Base-by-base conservation (phyloP, 2,113 vertebrate genomes). In the Salvator merianae region DNA sequence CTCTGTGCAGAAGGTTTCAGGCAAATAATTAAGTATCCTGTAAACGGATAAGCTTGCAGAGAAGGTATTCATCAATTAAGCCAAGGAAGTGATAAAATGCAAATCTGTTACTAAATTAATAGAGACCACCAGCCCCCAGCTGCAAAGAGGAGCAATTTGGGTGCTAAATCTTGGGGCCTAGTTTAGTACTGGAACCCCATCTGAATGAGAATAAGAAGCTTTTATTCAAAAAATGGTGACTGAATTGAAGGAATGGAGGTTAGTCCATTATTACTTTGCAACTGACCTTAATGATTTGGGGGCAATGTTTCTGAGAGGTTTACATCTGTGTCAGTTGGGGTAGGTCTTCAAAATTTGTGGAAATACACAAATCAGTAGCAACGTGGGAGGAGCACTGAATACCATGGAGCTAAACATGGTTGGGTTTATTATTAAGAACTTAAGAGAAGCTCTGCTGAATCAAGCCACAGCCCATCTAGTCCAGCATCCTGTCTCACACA, bases 81-180 rank as follows among this genome's bases (percentile, higher is more conserved):
- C 66, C 59, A 32, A 78, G 80, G 38, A 78, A 66, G 74, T 38
- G 74, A 82, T 78, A 82, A 72, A 87, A 83, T 72, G 85, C 75
- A 83, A 83, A 73, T 82, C 55, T 38, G 74, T n/a, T 73, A 38
- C 59, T 79, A 65, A 71, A 78, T 72, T 50, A 86, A 78, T 20
- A 77, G 13, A 20, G 1, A 36, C 55, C 79, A 26, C 66, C 65
- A 71, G 73, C 55, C 55, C 36, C 66, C 30, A 43, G 81, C 55
- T 66, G n/a, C 26, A 72, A 40, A n/a, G 32, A 82, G 55, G 55
- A 38, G 43, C 26, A 20, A 47, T 47, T 70, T 70, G 36, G 34
- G 73, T 63, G 34, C 76, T 82, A 81, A 81, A 82, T 30, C 7
- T 13, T 47, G 77, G 38, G 40, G 14, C 69, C 68, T 65, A 40